Base-by-base conservation (phyloP, 2,888 invertebrate genomes). In the Harmothoe impar region DNA sequence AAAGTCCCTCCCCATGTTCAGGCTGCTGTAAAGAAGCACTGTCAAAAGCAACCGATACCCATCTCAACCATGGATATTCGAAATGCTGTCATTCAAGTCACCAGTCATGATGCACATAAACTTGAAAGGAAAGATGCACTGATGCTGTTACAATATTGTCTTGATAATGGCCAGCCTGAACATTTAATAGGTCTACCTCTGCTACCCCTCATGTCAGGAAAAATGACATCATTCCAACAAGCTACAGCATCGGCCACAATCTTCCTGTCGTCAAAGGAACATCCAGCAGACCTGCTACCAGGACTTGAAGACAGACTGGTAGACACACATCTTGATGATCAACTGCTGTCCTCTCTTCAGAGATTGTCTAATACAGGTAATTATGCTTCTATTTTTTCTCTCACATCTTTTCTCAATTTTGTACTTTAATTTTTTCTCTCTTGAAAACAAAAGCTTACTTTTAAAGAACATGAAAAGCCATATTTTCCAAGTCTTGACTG, bases 151-250 rank as follows among this genome's bases (percentile, higher is more conserved):
- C 52, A 86, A n/a, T 29, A 68, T 25, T 68, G 89, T 43, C 35
- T 72, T 29, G 90, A 89, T 72, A 25, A 78, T 35, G 56, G 89
- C 17, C 23, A 33, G 23, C 15, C 33, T 20, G 23, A 77, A 15
- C 12, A 86, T 25, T 20, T 86, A 0, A 17, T 52, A 31, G 90
- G 84, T 52, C 86, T 86, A 23, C 52, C 86, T 10, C 29, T 86
- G 12, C 12, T 86, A 20, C 86, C 86, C 3, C 31, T 86, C 33
- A 12, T 56, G 23, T 31, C 86, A 86, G 56, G 52, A 15, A 15
- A 31, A 7, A 31, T 86, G 52, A 12, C 29, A 1, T 0, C 23
- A 15, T 86, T 86, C 17, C 23, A 81, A 35, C 15, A 35, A 54
- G 20, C 86, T 0, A 12, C 20, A 23, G 5, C 35, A 10, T 23